Evolutionary conservation across 2,888 invertebrate genomes (phyloP).

Genomic region (Apamea anceps): DNA sequence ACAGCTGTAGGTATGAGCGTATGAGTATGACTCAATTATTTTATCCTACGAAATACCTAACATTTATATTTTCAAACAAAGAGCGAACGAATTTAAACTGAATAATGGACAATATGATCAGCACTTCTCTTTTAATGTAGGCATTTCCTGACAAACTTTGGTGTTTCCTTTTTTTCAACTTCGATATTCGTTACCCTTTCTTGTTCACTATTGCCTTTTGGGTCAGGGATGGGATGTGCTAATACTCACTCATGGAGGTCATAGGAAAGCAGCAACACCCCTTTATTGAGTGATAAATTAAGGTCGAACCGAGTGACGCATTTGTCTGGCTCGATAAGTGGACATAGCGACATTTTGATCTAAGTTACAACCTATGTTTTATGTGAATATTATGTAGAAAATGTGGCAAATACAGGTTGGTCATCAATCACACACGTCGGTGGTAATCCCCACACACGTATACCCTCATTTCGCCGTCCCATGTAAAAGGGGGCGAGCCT

Average conservation of each 20-base stretch:
- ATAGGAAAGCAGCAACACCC: conserved; percentile 1
- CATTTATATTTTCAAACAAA: conserved; percentile 22
- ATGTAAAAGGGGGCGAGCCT: not conserved
- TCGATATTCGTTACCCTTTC: not conserved
- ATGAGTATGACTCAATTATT: conserved; percentile 28
- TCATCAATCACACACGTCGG: not conserved
- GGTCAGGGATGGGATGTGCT: not conserved
- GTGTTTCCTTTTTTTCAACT: not conserved
- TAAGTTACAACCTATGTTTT: not conserved
- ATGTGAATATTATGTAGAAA: not conserved
- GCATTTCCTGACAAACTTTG: not conserved
- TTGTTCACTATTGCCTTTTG: not conserved
- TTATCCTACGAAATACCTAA: conserved; percentile 23
- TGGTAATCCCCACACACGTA: not conserved
- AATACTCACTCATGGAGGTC: conserved; percentile 17
- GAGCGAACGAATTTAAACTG: not conserved
- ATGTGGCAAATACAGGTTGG: not conserved
- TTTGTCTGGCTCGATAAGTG: conserved; percentile 14
- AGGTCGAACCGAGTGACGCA: conserved; percentile 25
- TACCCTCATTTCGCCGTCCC: not conserved
- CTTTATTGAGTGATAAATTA: conserved; percentile 15
- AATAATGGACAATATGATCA: not conserved
- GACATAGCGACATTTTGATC: conserved; percentile 11
- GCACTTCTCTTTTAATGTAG: not conserved
- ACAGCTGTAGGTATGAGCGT: conserved; percentile 1